Base-by-base conservation (phyloP, 2,113 vertebrate genomes). In the Rhombomys opimus region DNA sequence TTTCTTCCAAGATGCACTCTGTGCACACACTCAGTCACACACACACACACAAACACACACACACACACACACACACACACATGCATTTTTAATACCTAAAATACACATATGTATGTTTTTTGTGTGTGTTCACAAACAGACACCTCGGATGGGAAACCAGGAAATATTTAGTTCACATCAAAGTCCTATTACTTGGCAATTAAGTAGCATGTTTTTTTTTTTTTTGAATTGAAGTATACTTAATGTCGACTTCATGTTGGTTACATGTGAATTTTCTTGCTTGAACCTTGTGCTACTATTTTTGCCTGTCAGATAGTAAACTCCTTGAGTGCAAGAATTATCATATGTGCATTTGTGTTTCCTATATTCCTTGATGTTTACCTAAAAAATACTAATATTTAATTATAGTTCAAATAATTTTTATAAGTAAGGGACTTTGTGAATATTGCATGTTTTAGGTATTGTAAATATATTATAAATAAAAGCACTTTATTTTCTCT, bases 311-410 rank as follows among this genome's bases (percentile, higher is more conserved):
- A 10, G 30, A 59, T 13, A 50, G 54, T 54, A 63, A 35, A 75
- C 12, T 70, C 65, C 14, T 73, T 63, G 75, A 63, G 35, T 59
- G 35, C 1, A 73, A 82, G 41, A 46, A 65, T 32, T 94, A 22
- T 86, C 27, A 20, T 27, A 38, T 88, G 50, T 84, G 3, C 52
- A 41, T 78, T 46, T 73, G 30, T 89, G 9, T 63, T 96, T 75
- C 30, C 41, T 75, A 78, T 46, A 54, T 15, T 35, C 75, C 38
- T 70, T 78, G 86, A 23, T 59, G 67, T 9, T 50, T 41, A 80
- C 14, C 46, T 94, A 87, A 94, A 1, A 80, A 76, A 89, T 85
- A 63, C 2, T 82, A 89, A 8, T 86, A 93, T 95, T 89, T 61
- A 81, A 50, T 46, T 32, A 91, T 38, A 54, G 20, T 84, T 90